phyloP scores from a whole-genome alignment of 2,113 vertebrate species.

The Cervus canadensis region DNA sequence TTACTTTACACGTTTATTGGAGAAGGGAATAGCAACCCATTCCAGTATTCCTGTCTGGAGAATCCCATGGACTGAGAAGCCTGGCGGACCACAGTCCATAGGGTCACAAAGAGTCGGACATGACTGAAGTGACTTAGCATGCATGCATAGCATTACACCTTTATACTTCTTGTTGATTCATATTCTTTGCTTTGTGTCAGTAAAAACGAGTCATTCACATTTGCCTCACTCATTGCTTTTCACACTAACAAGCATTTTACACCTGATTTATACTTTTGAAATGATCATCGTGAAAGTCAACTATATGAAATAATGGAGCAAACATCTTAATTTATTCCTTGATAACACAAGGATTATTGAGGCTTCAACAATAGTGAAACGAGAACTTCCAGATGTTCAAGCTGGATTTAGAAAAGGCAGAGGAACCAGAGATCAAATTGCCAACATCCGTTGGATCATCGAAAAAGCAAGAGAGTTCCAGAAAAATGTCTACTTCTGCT shows the following conservation, averaged over 20 bases:
- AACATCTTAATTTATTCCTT: not conserved
- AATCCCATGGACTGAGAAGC: not conserved
- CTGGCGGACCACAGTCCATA: not conserved
- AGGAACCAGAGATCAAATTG: not conserved
- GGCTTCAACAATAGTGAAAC: not conserved
- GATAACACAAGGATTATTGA: not conserved
- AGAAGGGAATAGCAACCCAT: not conserved
- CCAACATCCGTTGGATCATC: not conserved
- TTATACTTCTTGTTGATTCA: constrained; percentile 36
- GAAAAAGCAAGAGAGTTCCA: not conserved
- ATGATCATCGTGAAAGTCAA: constrained; percentile 15
- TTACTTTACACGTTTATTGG: constrained; percentile 17
- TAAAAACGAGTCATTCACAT: constrained; percentile 60
- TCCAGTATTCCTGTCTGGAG: not conserved
- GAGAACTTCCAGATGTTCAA: not conserved
- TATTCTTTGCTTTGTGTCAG: constrained; percentile 67
- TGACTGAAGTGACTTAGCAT: not conserved
- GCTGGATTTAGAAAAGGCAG: not conserved
- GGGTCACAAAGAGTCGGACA: not conserved
- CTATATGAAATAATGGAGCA: constrained; percentile 29
- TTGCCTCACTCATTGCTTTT: constrained; percentile 53
- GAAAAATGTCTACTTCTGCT: not conserved
- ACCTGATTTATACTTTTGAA: constrained; percentile 62
- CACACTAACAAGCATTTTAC: constrained; percentile 63
- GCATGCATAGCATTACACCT: not conserved